Base-by-base conservation (phyloP, 2,113 vertebrate species). In the Corydoras sp. region DNA sequence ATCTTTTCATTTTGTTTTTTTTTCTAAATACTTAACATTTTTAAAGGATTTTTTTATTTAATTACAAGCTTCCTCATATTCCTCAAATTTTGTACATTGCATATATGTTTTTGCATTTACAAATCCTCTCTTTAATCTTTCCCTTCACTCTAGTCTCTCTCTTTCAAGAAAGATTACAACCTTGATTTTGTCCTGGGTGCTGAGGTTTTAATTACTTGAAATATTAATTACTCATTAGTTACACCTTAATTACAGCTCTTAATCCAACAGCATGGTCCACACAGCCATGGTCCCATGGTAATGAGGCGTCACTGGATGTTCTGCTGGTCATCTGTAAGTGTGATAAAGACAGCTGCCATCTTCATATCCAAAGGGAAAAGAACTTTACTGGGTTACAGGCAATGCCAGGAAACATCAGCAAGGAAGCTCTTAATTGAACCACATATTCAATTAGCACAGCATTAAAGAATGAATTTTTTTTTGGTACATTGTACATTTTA, bases 171-270 rank as follows among this genome's bases (percentile, higher is more conserved):
- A 53, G 30, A 62, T 68, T 53, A 49, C 67, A 71, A 72, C 72
- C 72, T 51, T 53, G 58, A 35, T 62, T 62, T 18, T 51, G 65
- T 62, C 30, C 74, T 72, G 60, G 54, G 50, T 72, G 50, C 43
- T 59, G 56, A 24, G 63, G 67, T 61, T 74, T 80, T 65, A 77
- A 74, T 69, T 77, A 74, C 71, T 65, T 48, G 11, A 58, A 74
- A 77, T 55, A 68, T 58, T 68, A 68, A 68, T 58, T 68, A 58
- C 32, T 7, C 18, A 68, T 68, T 68, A 58, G 58, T 68, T 58
- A 55, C n/a, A 50, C 49, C 65, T 48, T 75, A 74, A 74, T 80
- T 74, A 75, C 72, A 55, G 61, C 48, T 51, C 72, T 71, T 64
- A n/a, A 58, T 74, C 43, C 60, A 53, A 62, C 50, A 68, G 59